A percentile compares a stretch with the other conserved stretches of the same genome.
phyloP scores from a whole-genome alignment of 2,888 invertebrate species.

The Cryptophagus acutangulus region DNA sequence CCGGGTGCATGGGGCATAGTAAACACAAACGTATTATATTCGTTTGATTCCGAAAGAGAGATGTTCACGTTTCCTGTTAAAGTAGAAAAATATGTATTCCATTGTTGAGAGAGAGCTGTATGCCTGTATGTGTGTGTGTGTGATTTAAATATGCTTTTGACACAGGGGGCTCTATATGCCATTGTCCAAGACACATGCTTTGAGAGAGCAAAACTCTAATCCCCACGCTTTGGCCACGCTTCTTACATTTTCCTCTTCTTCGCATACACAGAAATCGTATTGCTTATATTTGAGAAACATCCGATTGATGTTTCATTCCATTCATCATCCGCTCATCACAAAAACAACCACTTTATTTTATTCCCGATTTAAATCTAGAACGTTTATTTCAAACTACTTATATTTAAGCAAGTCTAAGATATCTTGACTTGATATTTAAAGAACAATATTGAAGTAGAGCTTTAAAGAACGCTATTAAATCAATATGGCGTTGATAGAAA shows the following conservation, averaged over 20 bases:
- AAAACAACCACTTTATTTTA: too few species aligned
- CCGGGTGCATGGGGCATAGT: not conserved
- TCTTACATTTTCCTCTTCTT: not conserved
- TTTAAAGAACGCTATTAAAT: too few species aligned
- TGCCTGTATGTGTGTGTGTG: slow-evolving; percentile 3
- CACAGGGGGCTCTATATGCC: slow-evolving; percentile 24
- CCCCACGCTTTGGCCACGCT: slow-evolving; percentile 17
- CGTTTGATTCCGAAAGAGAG: slow-evolving; percentile 18
- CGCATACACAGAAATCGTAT: not conserved
- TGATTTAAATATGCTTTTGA: slow-evolving; percentile 41
- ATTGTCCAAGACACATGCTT: slow-evolving; percentile 29
- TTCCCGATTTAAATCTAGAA: too few species aligned
- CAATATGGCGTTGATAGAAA: too few species aligned
- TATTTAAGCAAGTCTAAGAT: too few species aligned
- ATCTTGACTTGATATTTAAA: too few species aligned
- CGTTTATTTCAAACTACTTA: too few species aligned
- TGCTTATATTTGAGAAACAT: not conserved
- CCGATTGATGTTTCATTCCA: too few species aligned
- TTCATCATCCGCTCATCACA: too few species aligned
- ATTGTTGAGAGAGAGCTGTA: slow-evolving; percentile 31
- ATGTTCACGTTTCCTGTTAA: slow-evolving; percentile 27
- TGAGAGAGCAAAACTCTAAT: slow-evolving; percentile 24
- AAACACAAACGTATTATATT: slow-evolving; percentile 7
- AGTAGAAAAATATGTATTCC: slow-evolving; percentile 43
- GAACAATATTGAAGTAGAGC: too few species aligned